These are phyloP conservation scores for Clusia tigrina DNA, from an alignment of 2,888 invertebrate species.

Conservation along the genomic window DNA sequence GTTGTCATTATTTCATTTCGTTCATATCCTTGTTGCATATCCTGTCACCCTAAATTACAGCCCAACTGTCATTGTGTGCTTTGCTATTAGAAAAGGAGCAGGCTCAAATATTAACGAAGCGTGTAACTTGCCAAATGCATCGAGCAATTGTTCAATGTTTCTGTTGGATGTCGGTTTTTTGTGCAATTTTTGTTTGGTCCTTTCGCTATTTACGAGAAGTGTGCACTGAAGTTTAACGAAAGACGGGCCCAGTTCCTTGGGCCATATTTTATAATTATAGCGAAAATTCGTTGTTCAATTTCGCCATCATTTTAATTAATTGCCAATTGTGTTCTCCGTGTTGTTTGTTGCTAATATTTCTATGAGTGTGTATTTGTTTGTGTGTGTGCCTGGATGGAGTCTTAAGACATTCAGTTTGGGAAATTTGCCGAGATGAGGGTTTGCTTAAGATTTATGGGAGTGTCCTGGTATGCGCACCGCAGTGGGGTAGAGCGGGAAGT, in stretches of 20 bases:
- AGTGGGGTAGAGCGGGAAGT: constrained; percentile 8
- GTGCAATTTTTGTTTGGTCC: background rate
- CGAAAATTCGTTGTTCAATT: background rate
- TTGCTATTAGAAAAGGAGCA: background rate
- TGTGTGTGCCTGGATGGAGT: no score
- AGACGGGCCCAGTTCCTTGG: background rate
- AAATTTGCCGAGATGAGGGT: constrained; percentile 2
- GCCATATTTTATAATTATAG: constrained; percentile 42
- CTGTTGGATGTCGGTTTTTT: background rate
- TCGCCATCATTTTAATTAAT: constrained; percentile 29
- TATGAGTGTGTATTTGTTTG: no score
- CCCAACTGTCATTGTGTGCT: background rate
- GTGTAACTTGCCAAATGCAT: constrained; percentile 36
- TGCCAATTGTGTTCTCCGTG: constrained; percentile 23
- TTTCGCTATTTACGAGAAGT: background rate
- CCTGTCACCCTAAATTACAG: constrained; percentile 12
- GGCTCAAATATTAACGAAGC: constrained; percentile 31
- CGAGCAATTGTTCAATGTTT: constrained; percentile 35
- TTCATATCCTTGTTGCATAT: no score
- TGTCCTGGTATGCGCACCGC: background rate
- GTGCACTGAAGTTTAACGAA: constrained; percentile 1
- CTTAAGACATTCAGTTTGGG: background rate
- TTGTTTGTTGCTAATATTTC: constrained; percentile 1
- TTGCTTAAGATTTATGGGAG: constrained; percentile 24
- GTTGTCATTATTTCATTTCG: no score